Conservation (phyloP, 2,113 vertebrate genomes). For the Puma concolor region DNA sequence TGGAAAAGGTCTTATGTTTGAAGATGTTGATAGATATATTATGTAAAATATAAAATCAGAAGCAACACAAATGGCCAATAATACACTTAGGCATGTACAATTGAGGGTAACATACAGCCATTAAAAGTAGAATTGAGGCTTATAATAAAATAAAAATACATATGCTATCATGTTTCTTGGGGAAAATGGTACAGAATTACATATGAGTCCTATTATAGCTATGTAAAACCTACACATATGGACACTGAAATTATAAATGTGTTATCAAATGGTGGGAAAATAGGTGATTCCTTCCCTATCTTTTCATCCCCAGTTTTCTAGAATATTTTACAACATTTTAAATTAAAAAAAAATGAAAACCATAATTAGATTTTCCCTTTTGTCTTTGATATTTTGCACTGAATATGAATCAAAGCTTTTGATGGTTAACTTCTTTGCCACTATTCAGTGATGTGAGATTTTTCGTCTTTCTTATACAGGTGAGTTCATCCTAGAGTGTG, state of each 20-base stretch:
- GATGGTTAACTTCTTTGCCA: not conserved
- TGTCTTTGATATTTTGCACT: slow-evolving; percentile 14
- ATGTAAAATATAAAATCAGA: slow-evolving; percentile 32
- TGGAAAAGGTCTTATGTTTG: slow-evolving; percentile 30
- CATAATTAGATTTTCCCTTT: not conserved
- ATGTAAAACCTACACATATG: not conserved
- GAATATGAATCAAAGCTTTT: not conserved
- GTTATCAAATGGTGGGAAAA: not conserved
- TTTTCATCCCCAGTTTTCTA: not conserved
- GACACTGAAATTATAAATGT: not conserved
- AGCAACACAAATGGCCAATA: not conserved
- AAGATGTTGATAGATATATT: slow-evolving; percentile 9
- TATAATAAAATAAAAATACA: not conserved
- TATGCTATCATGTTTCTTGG: not conserved
- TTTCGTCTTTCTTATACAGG: not conserved
- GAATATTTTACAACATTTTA: not conserved
- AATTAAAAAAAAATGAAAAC: not conserved
- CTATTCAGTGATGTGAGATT: not conserved
- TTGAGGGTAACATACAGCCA: not conserved
- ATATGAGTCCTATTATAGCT: not conserved
- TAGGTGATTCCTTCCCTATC: not conserved
- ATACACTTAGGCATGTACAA: not conserved
- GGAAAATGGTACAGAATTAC: not conserved
- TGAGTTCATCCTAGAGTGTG: not conserved
- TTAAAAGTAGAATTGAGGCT: slow-evolving; percentile 26